Conservation (phyloP, 2,888 invertebrate species). For the Erebia palarica region DNA sequence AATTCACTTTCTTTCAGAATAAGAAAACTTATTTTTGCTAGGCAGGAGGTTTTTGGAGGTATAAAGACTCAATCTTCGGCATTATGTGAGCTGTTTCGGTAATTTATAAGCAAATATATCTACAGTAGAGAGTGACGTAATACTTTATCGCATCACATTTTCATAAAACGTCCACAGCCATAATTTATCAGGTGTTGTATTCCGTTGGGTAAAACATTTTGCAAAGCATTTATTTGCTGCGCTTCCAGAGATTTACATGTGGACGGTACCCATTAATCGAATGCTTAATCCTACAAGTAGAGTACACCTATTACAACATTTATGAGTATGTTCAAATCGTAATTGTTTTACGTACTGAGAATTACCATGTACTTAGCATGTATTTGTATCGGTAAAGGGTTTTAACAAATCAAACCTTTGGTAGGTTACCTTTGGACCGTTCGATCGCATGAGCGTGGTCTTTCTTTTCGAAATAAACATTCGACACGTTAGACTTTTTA, state of each 20-base stretch:
- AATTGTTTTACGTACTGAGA: background rate
- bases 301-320: conserved; percentile 41
- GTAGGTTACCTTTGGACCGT: no score
- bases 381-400: no score
- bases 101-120: conserved; percentile 35
- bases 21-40: background rate
- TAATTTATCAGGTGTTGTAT: conserved; percentile 72
- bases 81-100: conserved; percentile 19
- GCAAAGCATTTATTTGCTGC: conserved; percentile 67
- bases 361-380: background rate
- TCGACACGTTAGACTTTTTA: no score
- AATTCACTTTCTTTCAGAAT: background rate
- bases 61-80: conserved; percentile 18
- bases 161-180: conserved; percentile 67
- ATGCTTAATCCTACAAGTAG: conserved; percentile 51
- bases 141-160: conserved; percentile 51
- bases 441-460: no score
- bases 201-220: conserved; percentile 63
- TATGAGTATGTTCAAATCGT: conserved; percentile 8
- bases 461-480: no score
- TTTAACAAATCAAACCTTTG: no score
- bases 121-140: conserved; percentile 35
- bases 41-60: background rate
- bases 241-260: conserved; percentile 63
- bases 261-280: conserved; percentile 62